Evolutionary conservation across 2,113 vertebrate species (phyloP).

Genomic region (Heliornis fulica): DNA sequence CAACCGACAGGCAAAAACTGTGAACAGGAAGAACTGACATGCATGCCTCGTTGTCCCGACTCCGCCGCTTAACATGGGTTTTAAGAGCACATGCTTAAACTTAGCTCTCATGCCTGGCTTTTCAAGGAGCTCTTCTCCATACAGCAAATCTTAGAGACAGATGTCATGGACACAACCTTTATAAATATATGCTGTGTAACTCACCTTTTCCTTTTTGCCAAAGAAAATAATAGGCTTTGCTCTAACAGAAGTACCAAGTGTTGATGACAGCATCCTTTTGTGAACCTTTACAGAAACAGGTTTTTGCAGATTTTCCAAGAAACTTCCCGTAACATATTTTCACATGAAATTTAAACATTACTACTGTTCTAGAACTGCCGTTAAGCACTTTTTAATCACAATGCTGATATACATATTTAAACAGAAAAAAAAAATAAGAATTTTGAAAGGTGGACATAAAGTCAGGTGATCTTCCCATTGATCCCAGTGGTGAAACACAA

Average conservation of each 20-base stretch:
- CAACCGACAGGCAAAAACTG: not conserved
- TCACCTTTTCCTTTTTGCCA: not conserved
- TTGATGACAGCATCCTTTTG: not conserved
- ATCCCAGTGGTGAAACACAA: not conserved
- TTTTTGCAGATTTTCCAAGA: not conserved
- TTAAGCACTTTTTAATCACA: not conserved
- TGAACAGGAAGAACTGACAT: not conserved
- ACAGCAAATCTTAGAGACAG: not conserved
- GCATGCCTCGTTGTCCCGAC: not conserved
- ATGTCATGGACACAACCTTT: not conserved
- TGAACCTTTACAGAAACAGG: not conserved
- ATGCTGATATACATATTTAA: not conserved
- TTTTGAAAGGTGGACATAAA: not conserved
- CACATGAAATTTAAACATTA: not conserved
- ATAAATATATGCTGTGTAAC: not conserved
- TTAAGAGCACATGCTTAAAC: not conserved
- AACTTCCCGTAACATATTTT: not conserved
- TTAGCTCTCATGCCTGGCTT: not conserved
- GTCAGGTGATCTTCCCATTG: not conserved
- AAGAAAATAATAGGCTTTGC: slow-evolving; percentile 6
- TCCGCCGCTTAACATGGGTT: not conserved
- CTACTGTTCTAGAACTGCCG: not conserved
- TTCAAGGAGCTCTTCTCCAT: not conserved
- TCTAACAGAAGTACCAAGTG: not conserved
- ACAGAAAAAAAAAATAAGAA: not conserved